A percentile compares a stretch with the other conserved stretches of the same genome.
Evolutionary conservation across 2,797 vertebrate species (phyloP).

Genomic region (Adrianichthys oophorus): DNA sequence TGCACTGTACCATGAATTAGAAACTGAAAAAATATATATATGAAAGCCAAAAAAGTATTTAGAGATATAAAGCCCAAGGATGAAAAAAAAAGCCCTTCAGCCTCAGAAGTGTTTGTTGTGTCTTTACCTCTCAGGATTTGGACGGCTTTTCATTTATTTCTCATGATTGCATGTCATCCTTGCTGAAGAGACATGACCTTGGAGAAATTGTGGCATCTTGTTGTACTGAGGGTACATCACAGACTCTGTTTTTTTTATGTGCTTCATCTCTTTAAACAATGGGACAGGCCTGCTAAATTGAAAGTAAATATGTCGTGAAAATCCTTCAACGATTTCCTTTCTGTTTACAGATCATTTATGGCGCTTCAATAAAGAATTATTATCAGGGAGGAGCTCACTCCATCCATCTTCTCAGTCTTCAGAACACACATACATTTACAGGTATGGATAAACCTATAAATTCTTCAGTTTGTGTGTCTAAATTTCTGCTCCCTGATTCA

Average conservation of each 20-base stretch:
- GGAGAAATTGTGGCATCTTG: slow-evolving; percentile 54
- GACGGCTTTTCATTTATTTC: slow-evolving; percentile 64
- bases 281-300: slow-evolving; percentile 25
- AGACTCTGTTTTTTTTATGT: slow-evolving; percentile 28
- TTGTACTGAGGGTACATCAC: slow-evolving; percentile 32
- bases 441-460: no score
- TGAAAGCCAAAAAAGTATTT: background rate
- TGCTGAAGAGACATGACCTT: slow-evolving; percentile 63
- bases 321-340: slow-evolving; percentile 3
- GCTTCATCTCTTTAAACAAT: slow-evolving; percentile 16
- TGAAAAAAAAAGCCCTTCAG: slow-evolving; percentile 14
- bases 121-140: slow-evolving; percentile 32
- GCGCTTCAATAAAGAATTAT: slow-evolving; percentile 20
- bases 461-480: no score
- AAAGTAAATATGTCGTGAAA: slow-evolving; percentile 21
- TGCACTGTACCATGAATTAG: slow-evolving; percentile 4
- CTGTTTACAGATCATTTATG: slow-evolving; percentile 35
- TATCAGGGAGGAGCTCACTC: slow-evolving; percentile 24
- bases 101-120: slow-evolving; percentile 32
- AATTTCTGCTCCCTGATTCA: no score
- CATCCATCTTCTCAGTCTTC: no score
- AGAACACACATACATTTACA: no score
- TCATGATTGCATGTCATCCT: slow-evolving; percentile 61
- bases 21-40: background rate
- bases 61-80: slow-evolving; percentile 9